phyloP scores from a whole-genome alignment of 2,113 vertebrate genomes.

The Thymallus thymallus region DNA sequence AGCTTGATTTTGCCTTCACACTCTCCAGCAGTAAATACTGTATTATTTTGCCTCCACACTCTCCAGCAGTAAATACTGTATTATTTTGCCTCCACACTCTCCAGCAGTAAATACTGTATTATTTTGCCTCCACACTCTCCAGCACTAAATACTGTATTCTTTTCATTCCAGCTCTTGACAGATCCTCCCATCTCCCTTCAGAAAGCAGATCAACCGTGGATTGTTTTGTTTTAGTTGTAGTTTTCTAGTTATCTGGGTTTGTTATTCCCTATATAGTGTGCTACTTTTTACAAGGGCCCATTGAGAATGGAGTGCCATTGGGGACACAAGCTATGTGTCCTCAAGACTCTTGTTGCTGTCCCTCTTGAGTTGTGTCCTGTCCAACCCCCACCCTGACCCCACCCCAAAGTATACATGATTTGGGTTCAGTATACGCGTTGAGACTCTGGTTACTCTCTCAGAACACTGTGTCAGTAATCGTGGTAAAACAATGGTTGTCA shows the following conservation, averaged over 20 bases:
- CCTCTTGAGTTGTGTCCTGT: no score
- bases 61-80: no score
- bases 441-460: conserved; percentile 19
- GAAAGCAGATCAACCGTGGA: background rate
- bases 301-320: no score
- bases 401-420: conserved; percentile 27
- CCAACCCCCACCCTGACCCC: background rate
- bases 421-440: conserved; percentile 9
- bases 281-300: no score
- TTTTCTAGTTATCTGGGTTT: conserved; percentile 2
- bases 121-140: conserved; percentile 24
- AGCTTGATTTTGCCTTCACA: no score
- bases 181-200: conserved; percentile 24
- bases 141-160: background rate
- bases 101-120: conserved; percentile 3
- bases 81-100: conserved; percentile 26
- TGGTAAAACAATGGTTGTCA: conserved; percentile 24
- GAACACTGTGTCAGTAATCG: conserved; percentile 46
- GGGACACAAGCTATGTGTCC: no score
- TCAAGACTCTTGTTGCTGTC: no score
- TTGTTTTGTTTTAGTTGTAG: conserved; percentile 9
- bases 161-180: background rate
- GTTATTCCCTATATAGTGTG: background rate
- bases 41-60: no score
- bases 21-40: no score